Evolutionary conservation across 2,797 vertebrate genomes (phyloP).

Genomic region (Gambusia yucatana): DNA sequence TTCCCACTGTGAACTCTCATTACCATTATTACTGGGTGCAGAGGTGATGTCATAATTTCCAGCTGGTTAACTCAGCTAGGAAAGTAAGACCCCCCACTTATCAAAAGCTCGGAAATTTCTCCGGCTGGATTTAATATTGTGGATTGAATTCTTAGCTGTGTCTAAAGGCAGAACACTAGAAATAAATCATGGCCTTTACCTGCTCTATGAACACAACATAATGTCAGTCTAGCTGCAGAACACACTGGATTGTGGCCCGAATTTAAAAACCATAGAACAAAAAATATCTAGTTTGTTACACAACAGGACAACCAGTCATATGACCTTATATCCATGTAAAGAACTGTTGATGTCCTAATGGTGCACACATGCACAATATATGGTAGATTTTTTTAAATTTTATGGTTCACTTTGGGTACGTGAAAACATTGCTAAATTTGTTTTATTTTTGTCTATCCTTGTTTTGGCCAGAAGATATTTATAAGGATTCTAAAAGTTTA

Average conservation of each 20-base stretch:
- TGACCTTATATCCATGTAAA: neutral
- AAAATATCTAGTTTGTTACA: neutral
- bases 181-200: neutral
- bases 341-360: neutral
- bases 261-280: neutral
- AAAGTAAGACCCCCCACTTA: neutral
- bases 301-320: neutral
- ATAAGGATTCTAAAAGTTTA: neutral
- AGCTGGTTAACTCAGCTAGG: neutral
- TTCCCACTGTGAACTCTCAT: neutral
- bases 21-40: neutral
- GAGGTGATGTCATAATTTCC: neutral
- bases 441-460: neutral
- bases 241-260: neutral
- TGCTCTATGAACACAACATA: neutral
- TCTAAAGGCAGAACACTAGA: neutral
- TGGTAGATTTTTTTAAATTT: neutral
- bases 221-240: neutral
- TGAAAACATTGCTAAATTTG: neutral
- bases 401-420: neutral
- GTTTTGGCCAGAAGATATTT: neutral
- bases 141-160: neutral
- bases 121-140: neutral
- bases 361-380: neutral
- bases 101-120: neutral